Base-by-base conservation (phyloP, 2,797 vertebrate species). In the Myotis planiceps region DNA sequence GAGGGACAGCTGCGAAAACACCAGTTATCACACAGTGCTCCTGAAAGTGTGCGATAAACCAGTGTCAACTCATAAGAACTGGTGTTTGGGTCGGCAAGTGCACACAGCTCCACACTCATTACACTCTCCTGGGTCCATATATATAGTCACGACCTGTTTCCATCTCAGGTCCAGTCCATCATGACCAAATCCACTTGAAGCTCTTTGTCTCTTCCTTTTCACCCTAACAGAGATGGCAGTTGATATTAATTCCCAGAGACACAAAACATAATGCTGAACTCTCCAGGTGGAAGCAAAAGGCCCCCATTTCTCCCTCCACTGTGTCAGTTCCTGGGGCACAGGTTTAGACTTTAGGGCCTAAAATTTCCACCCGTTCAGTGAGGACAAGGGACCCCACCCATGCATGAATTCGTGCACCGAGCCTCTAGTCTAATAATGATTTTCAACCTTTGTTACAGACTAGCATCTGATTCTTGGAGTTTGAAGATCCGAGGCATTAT, bases 201-300 rank as follows among this genome's bases (percentile, higher is more conserved):
- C 14, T 42, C 37, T 60, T 75, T 29, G 34, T 69, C 34, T 68
- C n/a, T 79, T 42, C 25, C 7, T 79, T 32, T 15, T 75, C 27
- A 83, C 2, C 9, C 37, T 14, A 87, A 1, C 12, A n/a, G 34
- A 55, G 19, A 65, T 15, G 29, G 58, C 7, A 18, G 49, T 9
- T 65, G 21, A 45, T 32, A 3, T 16, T 79, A 89, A 71, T 81
- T 15, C 53, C 60, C n/a, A 82, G 51, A 78, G n/a, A 49, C 45
- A 72, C 6, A 29, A 49, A 75, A 88, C 37, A 86, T 32, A 47
- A 27, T 42, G 9, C 39, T 32, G 32, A 68, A 13, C 58, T 55
- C 51, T 76, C 19, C 0, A 65, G 4, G 18, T 12, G 0, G 6
- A 9, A 60, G 9, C 27, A n/a, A 1, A 75, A 53, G 3, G 0